Percentiles rank a stretch among this genome's conserved stretches.
These are phyloP conservation scores for Rhyacophila evoluta DNA, from an alignment of 2,888 invertebrate species.

Conservation along the genomic window DNA sequence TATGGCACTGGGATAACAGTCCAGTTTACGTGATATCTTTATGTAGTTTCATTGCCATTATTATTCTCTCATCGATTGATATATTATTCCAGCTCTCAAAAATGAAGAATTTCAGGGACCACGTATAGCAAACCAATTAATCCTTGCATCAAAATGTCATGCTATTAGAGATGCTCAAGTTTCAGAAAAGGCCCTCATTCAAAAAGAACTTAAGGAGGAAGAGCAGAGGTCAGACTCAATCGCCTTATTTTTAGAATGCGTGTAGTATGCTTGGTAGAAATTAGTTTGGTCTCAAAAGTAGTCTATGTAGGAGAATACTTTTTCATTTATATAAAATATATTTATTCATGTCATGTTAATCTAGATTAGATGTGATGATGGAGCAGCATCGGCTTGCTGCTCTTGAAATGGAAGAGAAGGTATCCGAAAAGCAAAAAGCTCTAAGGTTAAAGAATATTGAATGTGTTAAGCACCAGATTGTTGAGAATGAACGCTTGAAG, in stretches of 20 bases:
- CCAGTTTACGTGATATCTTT: too few relatives aligned
- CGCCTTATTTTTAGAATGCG: slow-evolving; percentile 11
- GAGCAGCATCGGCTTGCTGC: slow-evolving; percentile 75
- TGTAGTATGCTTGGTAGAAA: too few relatives aligned
- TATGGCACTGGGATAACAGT: too few relatives aligned
- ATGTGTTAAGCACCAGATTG: slow-evolving; percentile 67
- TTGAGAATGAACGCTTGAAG: slow-evolving; percentile 65
- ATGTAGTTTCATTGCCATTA: too few relatives aligned
- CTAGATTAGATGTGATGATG: slow-evolving; percentile 77
- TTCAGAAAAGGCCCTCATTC: slow-evolving; percentile 73
- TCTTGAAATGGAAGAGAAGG: slow-evolving; percentile 68
- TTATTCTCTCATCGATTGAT: too few relatives aligned
- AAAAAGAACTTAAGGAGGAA: slow-evolving; percentile 71
- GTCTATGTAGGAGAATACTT: too few relatives aligned
- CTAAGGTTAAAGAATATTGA: slow-evolving; percentile 65
- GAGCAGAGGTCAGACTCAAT: slow-evolving; percentile 64
- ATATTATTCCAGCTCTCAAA: slow-evolving; percentile 67
- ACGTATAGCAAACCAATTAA: slow-evolving; percentile 77
- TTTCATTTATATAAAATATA: too few relatives aligned
- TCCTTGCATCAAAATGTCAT: slow-evolving; percentile 86
- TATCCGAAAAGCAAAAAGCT: slow-evolving; percentile 63
- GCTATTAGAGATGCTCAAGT: slow-evolving; percentile 88
- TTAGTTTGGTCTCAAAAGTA: too few relatives aligned
- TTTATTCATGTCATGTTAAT: neutral
- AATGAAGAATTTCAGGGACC: slow-evolving; percentile 73